Base-by-base conservation (phyloP, 2,888 invertebrate genomes). In the Eupeodes luniger region DNA sequence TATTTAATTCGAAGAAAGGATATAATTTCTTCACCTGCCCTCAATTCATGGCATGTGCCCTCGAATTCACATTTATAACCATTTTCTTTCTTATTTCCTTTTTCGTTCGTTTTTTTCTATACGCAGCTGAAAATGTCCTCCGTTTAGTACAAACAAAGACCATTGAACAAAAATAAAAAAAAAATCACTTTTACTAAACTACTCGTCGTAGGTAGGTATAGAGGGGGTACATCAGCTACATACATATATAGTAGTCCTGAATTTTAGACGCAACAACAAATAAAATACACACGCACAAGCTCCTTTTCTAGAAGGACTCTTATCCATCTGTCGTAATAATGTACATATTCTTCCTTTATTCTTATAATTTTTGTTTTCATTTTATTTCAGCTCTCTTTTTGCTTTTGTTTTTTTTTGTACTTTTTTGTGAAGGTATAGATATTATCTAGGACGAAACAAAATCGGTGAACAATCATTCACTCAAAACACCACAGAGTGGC, bases 81-180 rank as follows among this genome's bases (percentile, higher is more conserved):
- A 82, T 82, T 85, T 47, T 12, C 11, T 59, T 76, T 59, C 53
- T 44, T 62, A 76, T 34, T 11, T 57, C 9, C 10, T 2, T 27
- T 27, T 59, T 12, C 27, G 5, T 61, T 62, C 59, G 59, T 70
- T 10, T 49, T 62, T 51, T 49, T 49, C 7, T 53, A 5, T 76
- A 77, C 53, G 80, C 87, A 87, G 87, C 84, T 87, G 87, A 84
- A 87, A 67, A 74, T 84, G 49, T 84, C 80, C 83, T 77, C 66
- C 83, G 5, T 47, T 49, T 27, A 19, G 49, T 49, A 47, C 67
- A 77, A 83, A 87, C 66, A 85, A 88, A 90, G 89, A 78, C 87
- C 86, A 89, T 90, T 90, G 90, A 44, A 91, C 90, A 90, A 91
- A 91, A 79, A 19, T 19, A 69, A 74, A 53, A 69, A 74, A 53